Conservation (phyloP, 1,140 invertebrate genomes). For the Lasioglossum albipes region DNA sequence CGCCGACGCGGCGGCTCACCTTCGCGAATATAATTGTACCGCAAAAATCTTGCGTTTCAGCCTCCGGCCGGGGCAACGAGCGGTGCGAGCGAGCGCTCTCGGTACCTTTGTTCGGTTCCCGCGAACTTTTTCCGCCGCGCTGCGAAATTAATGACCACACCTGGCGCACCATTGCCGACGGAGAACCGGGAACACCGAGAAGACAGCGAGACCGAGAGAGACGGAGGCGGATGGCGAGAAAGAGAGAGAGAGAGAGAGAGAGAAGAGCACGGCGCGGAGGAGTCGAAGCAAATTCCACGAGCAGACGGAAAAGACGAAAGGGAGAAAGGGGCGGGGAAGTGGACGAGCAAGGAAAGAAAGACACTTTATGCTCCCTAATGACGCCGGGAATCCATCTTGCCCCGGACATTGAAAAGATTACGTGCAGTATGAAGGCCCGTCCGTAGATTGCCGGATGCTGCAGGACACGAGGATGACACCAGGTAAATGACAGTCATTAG, state of each 20-base stretch:
- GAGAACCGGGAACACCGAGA: slow-evolving; percentile 5
- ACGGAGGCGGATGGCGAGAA: background rate
- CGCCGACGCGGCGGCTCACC: slow-evolving; percentile 12
- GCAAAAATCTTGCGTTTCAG: slow-evolving; percentile 42
- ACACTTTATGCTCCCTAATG: slow-evolving; percentile 57
- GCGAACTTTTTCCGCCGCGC: slow-evolving; percentile 44
- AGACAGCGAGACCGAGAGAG: background rate
- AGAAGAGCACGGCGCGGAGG: slow-evolving; percentile 8
- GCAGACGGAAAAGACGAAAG: slow-evolving; percentile 44
- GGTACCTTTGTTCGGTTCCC: slow-evolving; percentile 48
- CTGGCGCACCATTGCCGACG: slow-evolving; percentile 45
- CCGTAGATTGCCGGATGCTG: slow-evolving; percentile 41
- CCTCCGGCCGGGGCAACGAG: background rate
- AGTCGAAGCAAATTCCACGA: slow-evolving; percentile 51
- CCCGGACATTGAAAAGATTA: slow-evolving; percentile 54
- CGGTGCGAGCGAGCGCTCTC: background rate
- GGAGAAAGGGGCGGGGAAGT: background rate
- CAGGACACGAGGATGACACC: slow-evolving; percentile 49
- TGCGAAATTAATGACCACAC: slow-evolving; percentile 64
- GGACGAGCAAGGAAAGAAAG: slow-evolving; percentile 37
- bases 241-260: background rate
- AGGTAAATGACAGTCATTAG: slow-evolving; percentile 68
- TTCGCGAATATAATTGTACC: slow-evolving; percentile 48
- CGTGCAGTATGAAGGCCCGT: slow-evolving; percentile 41
- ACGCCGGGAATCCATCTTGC: slow-evolving; percentile 59